phyloP scores from a whole-genome alignment of 2,797 vertebrate genomes.

The Pangasius mekongensis region DNA sequence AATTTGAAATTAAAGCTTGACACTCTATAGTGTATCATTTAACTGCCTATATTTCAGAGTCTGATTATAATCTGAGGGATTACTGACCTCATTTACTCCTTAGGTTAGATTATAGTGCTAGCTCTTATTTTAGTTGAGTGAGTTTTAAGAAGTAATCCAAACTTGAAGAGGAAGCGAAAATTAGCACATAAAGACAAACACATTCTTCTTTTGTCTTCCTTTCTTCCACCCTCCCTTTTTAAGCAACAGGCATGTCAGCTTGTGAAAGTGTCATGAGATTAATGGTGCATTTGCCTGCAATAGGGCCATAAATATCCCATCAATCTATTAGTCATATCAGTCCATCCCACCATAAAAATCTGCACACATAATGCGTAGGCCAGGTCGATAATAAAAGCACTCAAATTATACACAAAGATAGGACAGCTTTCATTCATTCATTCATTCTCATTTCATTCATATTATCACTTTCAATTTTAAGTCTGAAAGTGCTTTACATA shows the following conservation, averaged over 20 bases:
- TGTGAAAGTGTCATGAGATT: conserved; percentile 2
- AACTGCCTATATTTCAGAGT: neutral
- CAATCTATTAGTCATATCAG: conserved; percentile 29
- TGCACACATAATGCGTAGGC: neutral
- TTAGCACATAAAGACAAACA: neutral
- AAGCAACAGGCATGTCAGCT: neutral
- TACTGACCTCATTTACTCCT: neutral
- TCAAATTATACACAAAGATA: neutral
- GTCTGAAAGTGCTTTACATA: neutral
- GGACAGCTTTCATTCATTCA: neutral
- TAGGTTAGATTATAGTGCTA: neutral
- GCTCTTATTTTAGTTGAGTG: neutral
- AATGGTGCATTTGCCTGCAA: conserved; percentile 26
- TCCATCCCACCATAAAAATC: conserved; percentile 20
- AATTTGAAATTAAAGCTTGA: neutral
- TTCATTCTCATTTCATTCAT: neutral
- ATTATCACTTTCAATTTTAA: neutral
- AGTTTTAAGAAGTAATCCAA: neutral
- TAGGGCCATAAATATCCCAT: conserved; percentile 25
- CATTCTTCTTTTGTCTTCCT: neutral
- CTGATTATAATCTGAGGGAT: neutral
- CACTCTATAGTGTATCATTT: neutral
- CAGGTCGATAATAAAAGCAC: neutral
- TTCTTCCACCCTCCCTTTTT: conserved; percentile 14
- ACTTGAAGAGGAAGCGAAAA: conserved; percentile 16